Percentiles rank a stretch among this genome's conserved stretches.
Evolutionary conservation across 2,113 vertebrate species (phyloP).

Genomic region (Ceyx cyanopectus): DNA sequence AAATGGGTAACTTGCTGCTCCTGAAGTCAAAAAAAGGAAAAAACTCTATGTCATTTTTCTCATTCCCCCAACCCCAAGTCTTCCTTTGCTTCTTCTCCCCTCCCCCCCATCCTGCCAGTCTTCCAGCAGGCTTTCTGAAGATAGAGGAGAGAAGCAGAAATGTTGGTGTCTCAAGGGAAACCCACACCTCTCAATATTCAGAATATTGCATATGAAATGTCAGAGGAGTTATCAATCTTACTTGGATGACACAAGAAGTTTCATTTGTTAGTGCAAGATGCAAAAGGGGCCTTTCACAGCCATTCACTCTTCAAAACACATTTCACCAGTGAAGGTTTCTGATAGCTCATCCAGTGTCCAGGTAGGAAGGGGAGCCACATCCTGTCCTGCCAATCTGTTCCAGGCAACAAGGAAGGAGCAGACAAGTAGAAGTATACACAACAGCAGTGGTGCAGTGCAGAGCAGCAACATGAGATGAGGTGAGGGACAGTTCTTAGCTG

Average conservation of each 20-base stretch:
- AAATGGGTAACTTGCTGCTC: conserved; percentile 85
- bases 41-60: conserved; percentile 66
- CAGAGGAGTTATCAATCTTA: conserved; percentile 91
- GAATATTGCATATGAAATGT: conserved; percentile 85
- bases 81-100: background rate
- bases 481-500: background rate
- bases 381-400: background rate
- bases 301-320: conserved; percentile 83
- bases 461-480: background rate
- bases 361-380: background rate
- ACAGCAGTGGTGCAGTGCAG: background rate
- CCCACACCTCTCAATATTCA: conserved; percentile 86
- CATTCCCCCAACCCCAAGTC: conserved; percentile 45
- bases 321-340: conserved; percentile 73
- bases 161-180: conserved; percentile 75
- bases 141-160: conserved; percentile 54
- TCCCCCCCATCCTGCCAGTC: background rate
- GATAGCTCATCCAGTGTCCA: conserved; percentile 52
- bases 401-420: background rate
- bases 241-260: conserved; percentile 81
- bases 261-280: conserved; percentile 86
- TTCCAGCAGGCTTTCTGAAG: conserved; percentile 74
- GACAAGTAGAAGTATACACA: background rate
- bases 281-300: conserved; percentile 78
- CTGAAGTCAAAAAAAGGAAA: conserved; percentile 81